Evolutionary conservation across 53 echinoderm and acorn worm species (phyloP).

Genomic region (Mesocentrotus franciscanus): DNA sequence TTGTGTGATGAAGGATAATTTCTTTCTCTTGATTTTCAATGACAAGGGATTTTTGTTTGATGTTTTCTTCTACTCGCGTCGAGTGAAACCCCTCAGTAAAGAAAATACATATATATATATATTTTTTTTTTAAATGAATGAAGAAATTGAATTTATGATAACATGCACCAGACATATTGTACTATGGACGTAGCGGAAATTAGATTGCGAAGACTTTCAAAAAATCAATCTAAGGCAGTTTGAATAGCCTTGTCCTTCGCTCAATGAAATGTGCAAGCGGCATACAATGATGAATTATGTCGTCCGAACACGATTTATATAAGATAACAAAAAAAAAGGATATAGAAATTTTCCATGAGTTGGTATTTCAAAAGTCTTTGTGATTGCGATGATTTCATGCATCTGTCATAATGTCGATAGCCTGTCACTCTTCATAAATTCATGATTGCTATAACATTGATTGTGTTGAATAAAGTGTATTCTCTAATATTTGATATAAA

Average conservation of each 20-base stretch:
- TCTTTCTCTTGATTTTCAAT: neutral
- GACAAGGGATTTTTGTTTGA: neutral
- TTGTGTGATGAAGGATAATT: neutral
- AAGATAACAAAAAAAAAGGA: too few species aligned
- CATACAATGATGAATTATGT: too few species aligned
- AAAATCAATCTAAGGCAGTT: neutral
- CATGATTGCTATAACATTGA: slow-evolving; percentile 29
- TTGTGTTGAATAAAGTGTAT: slow-evolving; percentile 24
- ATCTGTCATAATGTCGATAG: neutral
- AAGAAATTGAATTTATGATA: neutral
- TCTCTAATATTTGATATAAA: slow-evolving; percentile 28
- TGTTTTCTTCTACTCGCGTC: neutral
- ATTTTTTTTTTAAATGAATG: neutral
- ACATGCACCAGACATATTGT: neutral
- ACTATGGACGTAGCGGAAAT: neutral
- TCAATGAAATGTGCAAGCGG: too few species aligned
- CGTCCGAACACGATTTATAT: too few species aligned
- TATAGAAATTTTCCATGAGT: too few species aligned
- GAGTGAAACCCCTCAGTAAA: neutral
- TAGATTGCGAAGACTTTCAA: neutral
- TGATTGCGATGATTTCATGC: neutral
- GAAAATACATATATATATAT: neutral
- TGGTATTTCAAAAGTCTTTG: too few species aligned
- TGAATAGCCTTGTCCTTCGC: too few species aligned
- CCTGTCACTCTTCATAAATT: neutral